Evolutionary conservation across 1,140 invertebrate species (phyloP), one percentile per base, ranked within the genome.

Genomic region (Lucilia cuprina): DNA sequence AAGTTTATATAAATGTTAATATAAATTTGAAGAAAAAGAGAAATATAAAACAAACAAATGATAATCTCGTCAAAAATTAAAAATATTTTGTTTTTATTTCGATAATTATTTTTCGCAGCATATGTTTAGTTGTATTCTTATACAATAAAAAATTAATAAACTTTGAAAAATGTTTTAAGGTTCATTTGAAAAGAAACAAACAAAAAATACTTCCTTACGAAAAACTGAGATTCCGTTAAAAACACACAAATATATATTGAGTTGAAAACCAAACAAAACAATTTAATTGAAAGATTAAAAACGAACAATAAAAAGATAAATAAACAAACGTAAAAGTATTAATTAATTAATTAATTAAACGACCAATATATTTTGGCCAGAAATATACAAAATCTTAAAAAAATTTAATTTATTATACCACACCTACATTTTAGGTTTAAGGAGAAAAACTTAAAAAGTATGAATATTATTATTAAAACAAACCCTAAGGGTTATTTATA

Each of bases 221-320:
- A 14, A 82, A 82, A 65, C 60, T 70, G 82, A 82, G 82, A 82
- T 82, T 82, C 82, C 82, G 82, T 82, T 82, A 41, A 13, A 82
- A 82, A 82, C 60, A 65, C 25, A 82, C 80, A 82, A 19, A 30
- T 65, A 70, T 82, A 30, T 65, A 70, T 82, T 82, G 49, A 82
- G 17, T 82, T 82, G 50, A 75, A 78, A 34, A 19, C 12, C 25
- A 30, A 30, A 30, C 25, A 30, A 49, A 41, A 25, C 17, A 65
- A 35, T 35, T 34, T 65, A 21, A 70, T 65, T 65, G 34, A 70
- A 35, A 35, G n/a, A 82, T 82, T 14, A 21, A 82, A 60, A 8
- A 70, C 19, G 41, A 82, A 82, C 4, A 60, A 55, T 21, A 70
- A 70, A 19, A 70, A 70, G 17, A 60, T 10, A 12, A 70, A 70